phyloP scores from a whole-genome alignment of 1,140 invertebrate species.

The Papilio xuthus region DNA sequence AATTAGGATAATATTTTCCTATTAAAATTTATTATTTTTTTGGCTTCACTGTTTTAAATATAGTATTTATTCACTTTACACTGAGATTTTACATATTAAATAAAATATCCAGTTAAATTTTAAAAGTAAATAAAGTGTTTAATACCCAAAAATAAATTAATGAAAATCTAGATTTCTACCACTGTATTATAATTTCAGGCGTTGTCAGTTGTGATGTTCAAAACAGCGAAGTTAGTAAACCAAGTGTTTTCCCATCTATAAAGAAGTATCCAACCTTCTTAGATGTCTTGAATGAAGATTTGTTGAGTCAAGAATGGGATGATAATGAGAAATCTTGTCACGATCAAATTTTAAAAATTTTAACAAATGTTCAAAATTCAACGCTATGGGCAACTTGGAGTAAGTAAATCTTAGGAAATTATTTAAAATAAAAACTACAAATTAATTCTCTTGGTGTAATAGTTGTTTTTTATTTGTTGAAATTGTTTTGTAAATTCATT shows the following conservation, averaged over 20 bases:
- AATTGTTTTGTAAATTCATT: no score
- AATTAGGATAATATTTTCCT: background rate
- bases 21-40: background rate
- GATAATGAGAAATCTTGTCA: constrained; percentile 31
- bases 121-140: background rate
- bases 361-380: constrained; percentile 32
- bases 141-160: background rate
- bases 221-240: background rate
- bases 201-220: background rate
- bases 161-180: background rate
- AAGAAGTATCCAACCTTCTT: constrained; percentile 26
- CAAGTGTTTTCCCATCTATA: background rate
- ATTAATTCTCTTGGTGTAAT: no score
- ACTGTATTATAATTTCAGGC: background rate
- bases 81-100: background rate
- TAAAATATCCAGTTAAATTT: background rate
- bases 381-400: constrained; percentile 40
- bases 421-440: no score
- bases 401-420: constrained; percentile 15
- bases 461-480: no score
- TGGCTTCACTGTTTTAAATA: background rate
- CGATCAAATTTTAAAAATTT: constrained; percentile 28
- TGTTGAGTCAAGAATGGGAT: constrained; percentile 26
- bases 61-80: background rate
- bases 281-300: constrained; percentile 20